Evolutionary conservation across 2,797 vertebrate species (phyloP), one percentile per base, ranked within the genome.

Genomic region (Siniperca scherzeri): DNA sequence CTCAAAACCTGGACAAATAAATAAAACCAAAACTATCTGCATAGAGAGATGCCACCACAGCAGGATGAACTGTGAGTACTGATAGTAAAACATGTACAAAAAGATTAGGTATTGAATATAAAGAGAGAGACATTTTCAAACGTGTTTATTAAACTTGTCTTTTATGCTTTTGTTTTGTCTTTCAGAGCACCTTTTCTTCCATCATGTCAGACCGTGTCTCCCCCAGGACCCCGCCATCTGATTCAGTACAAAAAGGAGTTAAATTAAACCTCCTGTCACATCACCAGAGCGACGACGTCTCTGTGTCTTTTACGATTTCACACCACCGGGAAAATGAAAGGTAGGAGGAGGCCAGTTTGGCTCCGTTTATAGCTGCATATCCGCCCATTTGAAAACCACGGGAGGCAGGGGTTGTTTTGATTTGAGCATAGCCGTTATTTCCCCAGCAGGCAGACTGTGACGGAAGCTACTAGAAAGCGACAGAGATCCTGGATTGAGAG

Each of bases 401-500:
- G 57, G 56, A 50, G 46, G 44, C 30, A 1, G 64, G 3, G 42
- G 27, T 9, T 30, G 22, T 57, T 38, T 48, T 38, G 27, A 68
- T 67, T 38, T 25, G 65, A 77, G 74, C 17, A 2, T 30, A 8
- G 55, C 48, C 3, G 59, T 61, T 46, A 36, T 78, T 70, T 46
- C 50, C 59, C 59, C 40, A 2, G 50, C 21, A 57, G 78, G 30
- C 36, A 55, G 25, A 55, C 36, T 44, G 67, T 44, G 67, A 78
- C 48, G 16, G 48, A 55, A 22, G 65, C 74, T 48, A 10, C 53
- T 0, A 21, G 22, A 38, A 52, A 52, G 22, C 61, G 75, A 79
- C 59, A 38, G 38, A 46, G 77, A 65, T 64, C 38, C 60, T 52
- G 48, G 42, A 61, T 7, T 55, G 56, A 74, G 65, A 62, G 27